Conservation (phyloP, 2,797 vertebrate species). For the Lemur catta region DNA sequence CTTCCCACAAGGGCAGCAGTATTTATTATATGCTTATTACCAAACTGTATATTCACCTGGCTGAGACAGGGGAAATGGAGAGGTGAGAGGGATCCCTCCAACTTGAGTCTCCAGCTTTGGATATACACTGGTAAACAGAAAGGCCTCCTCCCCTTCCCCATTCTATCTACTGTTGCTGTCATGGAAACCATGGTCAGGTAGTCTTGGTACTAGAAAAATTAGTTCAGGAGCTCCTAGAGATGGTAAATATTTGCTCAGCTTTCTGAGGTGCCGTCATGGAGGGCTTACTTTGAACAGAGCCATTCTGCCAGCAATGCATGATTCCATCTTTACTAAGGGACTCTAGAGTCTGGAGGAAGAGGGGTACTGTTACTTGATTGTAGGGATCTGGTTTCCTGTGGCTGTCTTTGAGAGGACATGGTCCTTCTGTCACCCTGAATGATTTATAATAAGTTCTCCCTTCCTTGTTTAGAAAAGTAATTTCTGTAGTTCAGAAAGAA, state of each 20-base stretch:
- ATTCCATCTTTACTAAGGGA: background rate
- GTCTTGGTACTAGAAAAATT: constrained; percentile 36
- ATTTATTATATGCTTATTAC: background rate
- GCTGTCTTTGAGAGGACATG: background rate
- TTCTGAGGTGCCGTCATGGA: constrained; percentile 18
- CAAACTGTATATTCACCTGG: background rate
- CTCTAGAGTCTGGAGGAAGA: background rate
- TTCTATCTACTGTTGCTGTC: background rate
- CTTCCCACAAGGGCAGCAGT: background rate
- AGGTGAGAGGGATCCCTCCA: background rate
- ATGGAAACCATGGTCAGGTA: constrained; percentile 9
- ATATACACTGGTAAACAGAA: background rate
- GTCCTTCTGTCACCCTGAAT: background rate
- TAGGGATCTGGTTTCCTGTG: background rate
- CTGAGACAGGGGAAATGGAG: background rate
- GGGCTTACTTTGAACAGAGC: constrained; percentile 2
- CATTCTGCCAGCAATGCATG: background rate
- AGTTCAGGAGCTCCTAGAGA: constrained; percentile 47
- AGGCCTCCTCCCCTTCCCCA: background rate
- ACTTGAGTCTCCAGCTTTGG: background rate
- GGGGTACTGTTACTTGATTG: background rate
- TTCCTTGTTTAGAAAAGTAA: background rate
- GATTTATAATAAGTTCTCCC: background rate
- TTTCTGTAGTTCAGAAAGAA: background rate
- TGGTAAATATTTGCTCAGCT: constrained; percentile 57